These are phyloP conservation scores for Drusus annulatus DNA, from an alignment of 1,140 invertebrate species.

Conservation along the genomic window DNA sequence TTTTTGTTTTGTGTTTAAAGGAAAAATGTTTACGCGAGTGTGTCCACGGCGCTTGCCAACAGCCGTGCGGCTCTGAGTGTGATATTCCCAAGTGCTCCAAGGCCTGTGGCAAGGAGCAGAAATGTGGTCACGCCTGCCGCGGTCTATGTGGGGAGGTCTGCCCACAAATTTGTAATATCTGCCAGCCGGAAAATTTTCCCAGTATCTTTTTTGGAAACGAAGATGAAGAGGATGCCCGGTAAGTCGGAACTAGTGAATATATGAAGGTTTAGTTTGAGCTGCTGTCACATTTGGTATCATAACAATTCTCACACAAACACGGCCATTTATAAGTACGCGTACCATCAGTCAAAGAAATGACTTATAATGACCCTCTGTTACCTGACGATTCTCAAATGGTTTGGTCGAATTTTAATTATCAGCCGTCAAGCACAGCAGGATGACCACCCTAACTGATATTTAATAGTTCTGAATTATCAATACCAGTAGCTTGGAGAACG, in stretches of 20 bases:
- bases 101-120: slow-evolving; percentile 68
- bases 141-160: slow-evolving; percentile 80
- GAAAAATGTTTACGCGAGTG: slow-evolving; percentile 60
- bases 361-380: no score
- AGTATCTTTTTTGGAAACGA: slow-evolving; percentile 74
- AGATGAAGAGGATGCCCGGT: slow-evolving; percentile 73
- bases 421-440: no score
- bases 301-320: no score
- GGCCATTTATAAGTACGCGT: no score
- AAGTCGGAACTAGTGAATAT: not conserved
- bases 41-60: not conserved
- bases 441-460: no score
- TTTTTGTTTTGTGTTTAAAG: slow-evolving; percentile 11
- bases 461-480: no score
- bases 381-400: no score
- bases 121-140: slow-evolving; percentile 76
- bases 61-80: slow-evolving; percentile 9
- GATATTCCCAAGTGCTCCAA: slow-evolving; percentile 68
- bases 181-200: slow-evolving; percentile 66
- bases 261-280: not conserved
- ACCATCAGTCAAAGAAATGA: no score
- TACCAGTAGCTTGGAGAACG: no score
- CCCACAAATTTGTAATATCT: slow-evolving; percentile 70
- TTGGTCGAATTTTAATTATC: no score
- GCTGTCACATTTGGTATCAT: no score